Evolutionary conservation across 53 echinoderm and acorn worm genomes (phyloP).

Genomic region (Echinometra lucunter): DNA sequence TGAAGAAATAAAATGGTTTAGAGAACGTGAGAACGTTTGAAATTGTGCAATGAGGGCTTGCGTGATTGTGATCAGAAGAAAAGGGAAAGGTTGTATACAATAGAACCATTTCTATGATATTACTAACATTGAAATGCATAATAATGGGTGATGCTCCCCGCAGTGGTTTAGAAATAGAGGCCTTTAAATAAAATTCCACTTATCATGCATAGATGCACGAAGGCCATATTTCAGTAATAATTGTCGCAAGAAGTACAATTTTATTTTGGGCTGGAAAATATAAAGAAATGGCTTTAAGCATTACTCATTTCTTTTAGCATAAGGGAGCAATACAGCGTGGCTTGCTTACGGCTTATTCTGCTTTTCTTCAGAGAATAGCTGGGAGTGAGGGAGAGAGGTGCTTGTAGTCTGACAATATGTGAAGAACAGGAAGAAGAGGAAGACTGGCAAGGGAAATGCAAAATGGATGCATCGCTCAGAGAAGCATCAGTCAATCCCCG

Average conservation of each 20-base stretch:
- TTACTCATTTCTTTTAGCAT: conserved; percentile 20
- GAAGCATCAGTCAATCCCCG: conserved; percentile 41
- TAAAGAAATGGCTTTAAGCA: conserved; percentile 17
- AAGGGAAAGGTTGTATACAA: conserved; percentile 3
- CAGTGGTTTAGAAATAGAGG: not conserved
- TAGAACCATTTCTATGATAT: conserved; percentile 18
- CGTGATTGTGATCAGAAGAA: not conserved
- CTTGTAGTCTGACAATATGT: conserved; percentile 2
- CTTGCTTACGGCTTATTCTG: not conserved
- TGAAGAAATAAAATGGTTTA: not conserved
- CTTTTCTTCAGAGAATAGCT: conserved; percentile 18
- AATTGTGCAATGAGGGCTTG: conserved; percentile 15
- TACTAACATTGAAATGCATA: conserved; percentile 5
- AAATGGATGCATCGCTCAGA: conserved; percentile 47
- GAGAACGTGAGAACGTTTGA: not conserved
- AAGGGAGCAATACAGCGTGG: conserved; percentile 36
- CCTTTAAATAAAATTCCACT: not conserved
- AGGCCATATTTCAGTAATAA: not conserved
- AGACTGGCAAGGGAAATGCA: conserved; percentile 32
- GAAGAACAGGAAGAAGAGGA: not conserved
- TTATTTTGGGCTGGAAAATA: not conserved
- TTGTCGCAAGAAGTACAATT: conserved; percentile 30
- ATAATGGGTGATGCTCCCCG: not conserved
- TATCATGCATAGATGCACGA: not conserved
- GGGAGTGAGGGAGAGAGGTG: not conserved